Conservation (phyloP, 1,140 invertebrate genomes). For the Aphaenogaster ashmeadi region DNA sequence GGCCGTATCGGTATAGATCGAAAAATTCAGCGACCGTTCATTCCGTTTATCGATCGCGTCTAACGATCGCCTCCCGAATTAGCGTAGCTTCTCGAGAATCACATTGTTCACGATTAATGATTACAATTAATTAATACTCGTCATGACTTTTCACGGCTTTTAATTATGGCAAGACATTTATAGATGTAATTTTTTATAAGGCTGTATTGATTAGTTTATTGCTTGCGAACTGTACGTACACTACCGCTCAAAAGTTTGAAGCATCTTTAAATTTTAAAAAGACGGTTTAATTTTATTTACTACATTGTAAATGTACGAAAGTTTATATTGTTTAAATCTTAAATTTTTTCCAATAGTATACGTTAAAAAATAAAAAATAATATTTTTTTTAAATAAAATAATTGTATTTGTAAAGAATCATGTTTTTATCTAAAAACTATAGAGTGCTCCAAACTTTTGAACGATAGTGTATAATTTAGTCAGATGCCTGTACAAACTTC, state of each 20-base stretch:
- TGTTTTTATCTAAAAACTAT: no score
- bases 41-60: neutral
- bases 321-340: no score
- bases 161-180: neutral
- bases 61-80: conserved; percentile 1
- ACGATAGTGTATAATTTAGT: neutral
- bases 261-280: no score
- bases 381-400: no score
- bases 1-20: conserved; percentile 6
- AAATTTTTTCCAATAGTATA: no score
- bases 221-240: neutral
- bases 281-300: no score
- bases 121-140: neutral
- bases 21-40: neutral
- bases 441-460: no score
- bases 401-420: no score
- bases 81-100: neutral
- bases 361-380: no score
- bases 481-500: neutral
- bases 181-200: conserved; percentile 2
- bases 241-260: neutral
- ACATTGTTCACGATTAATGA: neutral
- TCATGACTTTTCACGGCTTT: neutral
- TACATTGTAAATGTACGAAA: no score
- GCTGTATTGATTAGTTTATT: neutral